phyloP scores from a whole-genome alignment of 1,140 invertebrate genomes.

The Heliconius himera region DNA sequence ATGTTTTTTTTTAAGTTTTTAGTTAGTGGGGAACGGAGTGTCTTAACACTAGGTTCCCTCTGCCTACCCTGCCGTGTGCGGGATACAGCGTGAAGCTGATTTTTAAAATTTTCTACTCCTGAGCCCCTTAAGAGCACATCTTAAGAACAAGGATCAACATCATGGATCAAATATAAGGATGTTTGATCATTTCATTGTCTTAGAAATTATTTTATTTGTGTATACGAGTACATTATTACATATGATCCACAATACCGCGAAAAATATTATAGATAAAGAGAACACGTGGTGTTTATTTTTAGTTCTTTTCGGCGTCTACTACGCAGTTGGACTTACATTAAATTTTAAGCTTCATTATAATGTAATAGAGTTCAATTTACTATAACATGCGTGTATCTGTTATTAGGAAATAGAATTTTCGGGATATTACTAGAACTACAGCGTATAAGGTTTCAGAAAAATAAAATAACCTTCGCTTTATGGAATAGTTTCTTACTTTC shows the following conservation, averaged over 20 bases:
- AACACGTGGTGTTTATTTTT: conserved; percentile 14
- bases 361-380: background rate
- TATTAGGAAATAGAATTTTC: background rate
- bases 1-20: too few species aligned
- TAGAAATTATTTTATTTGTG: background rate
- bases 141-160: too few species aligned
- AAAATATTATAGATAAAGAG: background rate
- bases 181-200: too few species aligned
- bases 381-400: background rate
- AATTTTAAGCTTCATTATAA: background rate
- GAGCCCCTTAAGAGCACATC: too few species aligned
- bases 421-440: background rate
- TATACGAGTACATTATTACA: too few species aligned
- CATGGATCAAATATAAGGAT: too few species aligned
- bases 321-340: background rate
- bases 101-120: too few species aligned
- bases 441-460: background rate
- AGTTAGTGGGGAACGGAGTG: too few species aligned
- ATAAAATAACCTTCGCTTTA: background rate
- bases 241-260: background rate
- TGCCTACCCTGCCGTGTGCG: too few species aligned
- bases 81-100: too few species aligned
- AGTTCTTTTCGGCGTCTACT: background rate
- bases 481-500: background rate
- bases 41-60: too few species aligned